Conservation (phyloP, 1,140 invertebrate genomes). For the Pygmarrhopalites habei region DNA sequence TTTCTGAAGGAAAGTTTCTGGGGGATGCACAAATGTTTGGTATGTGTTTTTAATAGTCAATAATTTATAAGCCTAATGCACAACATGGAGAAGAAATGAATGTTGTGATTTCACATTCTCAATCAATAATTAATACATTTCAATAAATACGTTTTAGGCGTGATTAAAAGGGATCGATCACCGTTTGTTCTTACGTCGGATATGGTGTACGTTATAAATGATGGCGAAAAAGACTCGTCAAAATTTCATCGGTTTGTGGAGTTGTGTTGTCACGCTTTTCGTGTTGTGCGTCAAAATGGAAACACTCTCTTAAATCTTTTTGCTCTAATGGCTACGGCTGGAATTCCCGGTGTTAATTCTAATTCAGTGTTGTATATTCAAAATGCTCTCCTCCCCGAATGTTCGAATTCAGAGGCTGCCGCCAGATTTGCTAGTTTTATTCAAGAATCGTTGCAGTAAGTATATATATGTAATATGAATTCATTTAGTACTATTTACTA, state of each 20-base stretch:
- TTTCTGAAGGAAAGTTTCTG: too few relatives aligned
- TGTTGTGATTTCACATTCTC: too few relatives aligned
- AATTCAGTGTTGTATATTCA: conserved; percentile 89
- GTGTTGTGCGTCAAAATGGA: conserved; percentile 87
- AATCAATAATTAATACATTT: too few relatives aligned
- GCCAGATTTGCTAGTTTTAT: conserved; percentile 88
- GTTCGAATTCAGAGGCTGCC: conserved; percentile 88
- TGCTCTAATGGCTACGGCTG: conserved; percentile 66
- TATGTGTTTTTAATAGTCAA: too few relatives aligned
- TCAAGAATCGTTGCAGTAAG: conserved; percentile 69
- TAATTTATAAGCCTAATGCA: too few relatives aligned
- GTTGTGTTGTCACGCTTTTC: conserved; percentile 94
- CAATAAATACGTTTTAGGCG: conserved; percentile 46
- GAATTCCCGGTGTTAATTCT: conserved; percentile 85
- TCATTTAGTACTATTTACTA: too few relatives aligned
- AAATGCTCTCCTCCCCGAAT: conserved; percentile 74
- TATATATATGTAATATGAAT: conserved; percentile 7
- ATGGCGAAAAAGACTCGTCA: conserved; percentile 84
- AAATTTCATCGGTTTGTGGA: conserved; percentile 97
- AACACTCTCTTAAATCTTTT: conserved; percentile 89
- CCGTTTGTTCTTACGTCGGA: conserved; percentile 97
- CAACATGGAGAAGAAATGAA: too few relatives aligned
- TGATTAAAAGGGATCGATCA: conserved; percentile 85
- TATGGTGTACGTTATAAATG: conserved; percentile 99
- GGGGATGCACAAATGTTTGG: conserved; percentile 99